Evolutionary conservation across 2,888 invertebrate species (phyloP).

Genomic region (Andrena fulva): DNA sequence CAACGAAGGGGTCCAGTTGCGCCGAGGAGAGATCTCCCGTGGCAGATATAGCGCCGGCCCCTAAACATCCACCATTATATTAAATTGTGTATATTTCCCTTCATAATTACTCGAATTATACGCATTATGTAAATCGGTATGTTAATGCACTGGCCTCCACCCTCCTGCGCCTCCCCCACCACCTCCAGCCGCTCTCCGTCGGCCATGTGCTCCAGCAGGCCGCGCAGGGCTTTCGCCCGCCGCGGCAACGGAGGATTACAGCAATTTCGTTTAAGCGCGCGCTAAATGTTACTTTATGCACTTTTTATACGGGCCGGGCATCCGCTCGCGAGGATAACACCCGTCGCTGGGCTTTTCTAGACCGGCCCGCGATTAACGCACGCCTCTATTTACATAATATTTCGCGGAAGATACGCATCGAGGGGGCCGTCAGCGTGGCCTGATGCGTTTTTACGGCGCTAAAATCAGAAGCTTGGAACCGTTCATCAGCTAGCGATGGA

Average conservation of each 20-base stretch:
- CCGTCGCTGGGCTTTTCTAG: slow-evolving; percentile 35
- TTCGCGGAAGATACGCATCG: slow-evolving; percentile 69
- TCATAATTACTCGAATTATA: slow-evolving; percentile 85
- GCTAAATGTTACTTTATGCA: slow-evolving; percentile 80
- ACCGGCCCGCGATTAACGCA: slow-evolving; percentile 68
- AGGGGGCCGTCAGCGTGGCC: slow-evolving; percentile 19
- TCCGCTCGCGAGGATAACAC: slow-evolving; percentile 58
- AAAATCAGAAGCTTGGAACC: slow-evolving; percentile 51
- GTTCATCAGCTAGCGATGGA: slow-evolving; percentile 23
- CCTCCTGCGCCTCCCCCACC: slow-evolving; percentile 8
- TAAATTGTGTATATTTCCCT: slow-evolving; percentile 84
- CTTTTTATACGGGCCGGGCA: slow-evolving; percentile 73
- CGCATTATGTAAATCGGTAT: slow-evolving; percentile 84
- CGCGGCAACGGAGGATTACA: slow-evolving; percentile 76
- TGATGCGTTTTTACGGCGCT: slow-evolving; percentile 41
- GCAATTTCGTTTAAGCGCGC: slow-evolving; percentile 82
- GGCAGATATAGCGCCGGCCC: slow-evolving; percentile 74
- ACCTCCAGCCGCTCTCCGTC: slow-evolving; percentile 13
- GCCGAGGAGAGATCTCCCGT: slow-evolving; percentile 69
- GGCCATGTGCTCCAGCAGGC: slow-evolving; percentile 10
- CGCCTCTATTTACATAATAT: slow-evolving; percentile 82
- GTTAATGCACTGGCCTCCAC: slow-evolving; percentile 76
- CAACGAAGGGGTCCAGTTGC: slow-evolving; percentile 48
- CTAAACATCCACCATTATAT: slow-evolving; percentile 83
- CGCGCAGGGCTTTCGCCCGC: slow-evolving; percentile 50